A percentile compares a stretch with the other conserved stretches of the same genome.
phyloP scores from a whole-genome alignment of 2,888 invertebrate species.

The Homarus gammarus region DNA sequence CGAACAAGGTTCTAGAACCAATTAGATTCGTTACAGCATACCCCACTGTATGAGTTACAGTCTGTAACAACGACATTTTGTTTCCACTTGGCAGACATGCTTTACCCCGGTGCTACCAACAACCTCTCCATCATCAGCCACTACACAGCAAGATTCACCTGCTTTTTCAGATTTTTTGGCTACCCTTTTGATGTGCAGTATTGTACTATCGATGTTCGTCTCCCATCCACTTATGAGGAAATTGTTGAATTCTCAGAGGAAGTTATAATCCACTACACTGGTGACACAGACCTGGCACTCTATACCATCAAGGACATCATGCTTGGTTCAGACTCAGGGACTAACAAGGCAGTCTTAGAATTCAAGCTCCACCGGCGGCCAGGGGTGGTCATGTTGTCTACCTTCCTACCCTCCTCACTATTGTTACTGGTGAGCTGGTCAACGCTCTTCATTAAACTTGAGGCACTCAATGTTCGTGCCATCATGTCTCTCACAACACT shows the following conservation, averaged over 20 bases:
- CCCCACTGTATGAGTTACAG: no score
- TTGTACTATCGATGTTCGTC: constrained; percentile 18
- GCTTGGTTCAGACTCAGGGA: not conserved
- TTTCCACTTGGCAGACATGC: no score
- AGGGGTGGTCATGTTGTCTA: not conserved
- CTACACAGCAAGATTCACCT: constrained; percentile 29
- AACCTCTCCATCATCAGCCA: no score
- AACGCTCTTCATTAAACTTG: constrained; percentile 16
- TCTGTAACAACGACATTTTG: no score
- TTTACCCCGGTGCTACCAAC: no score
- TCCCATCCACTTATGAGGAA: not conserved
- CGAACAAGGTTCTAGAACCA: no score
- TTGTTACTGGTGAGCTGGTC: constrained; percentile 26
- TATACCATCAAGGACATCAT: constrained; percentile 7
- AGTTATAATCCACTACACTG: not conserved
- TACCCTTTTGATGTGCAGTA: constrained; percentile 42
- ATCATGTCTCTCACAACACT: constrained; percentile 21
- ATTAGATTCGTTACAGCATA: no score
- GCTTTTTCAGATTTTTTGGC: not conserved
- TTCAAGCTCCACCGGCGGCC: constrained; percentile 8
- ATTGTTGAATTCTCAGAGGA: not conserved
- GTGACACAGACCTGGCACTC: not conserved
- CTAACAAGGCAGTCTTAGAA: not conserved
- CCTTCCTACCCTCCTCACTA: constrained; percentile 13
- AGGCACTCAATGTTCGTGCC: constrained; percentile 5